Percentiles rank a stretch among this genome's conserved stretches.
Evolutionary conservation across 1,140 invertebrate genomes (phyloP).

Genomic region (Drosophila truncata): DNA sequence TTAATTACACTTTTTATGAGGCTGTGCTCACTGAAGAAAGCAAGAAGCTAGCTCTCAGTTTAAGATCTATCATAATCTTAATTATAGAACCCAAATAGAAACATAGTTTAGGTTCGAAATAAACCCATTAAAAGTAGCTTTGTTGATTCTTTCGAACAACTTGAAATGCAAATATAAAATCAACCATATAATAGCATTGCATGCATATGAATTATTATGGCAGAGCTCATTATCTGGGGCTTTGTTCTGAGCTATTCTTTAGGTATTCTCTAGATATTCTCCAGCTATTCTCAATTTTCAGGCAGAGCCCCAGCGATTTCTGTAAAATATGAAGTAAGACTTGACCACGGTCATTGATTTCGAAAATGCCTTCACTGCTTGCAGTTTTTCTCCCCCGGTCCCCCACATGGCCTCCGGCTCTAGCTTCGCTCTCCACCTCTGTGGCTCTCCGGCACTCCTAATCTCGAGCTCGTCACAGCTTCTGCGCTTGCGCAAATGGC

Average conservation of each 20-base stretch:
- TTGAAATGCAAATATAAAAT: conserved; percentile 36
- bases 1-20: conserved; percentile 7
- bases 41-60: background rate
- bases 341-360: conserved; percentile 82
- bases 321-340: conserved; percentile 61
- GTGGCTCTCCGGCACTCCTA: background rate
- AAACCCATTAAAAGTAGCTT: background rate
- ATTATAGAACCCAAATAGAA: conserved; percentile 1
- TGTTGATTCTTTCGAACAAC: conserved; percentile 12
- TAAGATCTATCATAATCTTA: background rate
- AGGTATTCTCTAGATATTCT: conserved; percentile 18
- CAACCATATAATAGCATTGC: conserved; percentile 29
- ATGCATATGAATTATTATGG: conserved; percentile 28
- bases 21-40: background rate
- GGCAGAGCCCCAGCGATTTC: conserved; percentile 7
- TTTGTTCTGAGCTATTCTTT: conserved; percentile 13
- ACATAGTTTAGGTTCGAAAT: background rate
- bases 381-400: conserved; percentile 1
- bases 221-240: conserved; percentile 4
- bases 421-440: background rate
- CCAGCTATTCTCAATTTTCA: conserved; percentile 8
- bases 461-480: conserved; percentile 34
- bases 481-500: conserved; percentile 71
- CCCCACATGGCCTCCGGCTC: background rate
- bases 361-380: conserved; percentile 67